Conservation (phyloP, 2,888 invertebrate species). For the Coleophora flavipennella region DNA sequence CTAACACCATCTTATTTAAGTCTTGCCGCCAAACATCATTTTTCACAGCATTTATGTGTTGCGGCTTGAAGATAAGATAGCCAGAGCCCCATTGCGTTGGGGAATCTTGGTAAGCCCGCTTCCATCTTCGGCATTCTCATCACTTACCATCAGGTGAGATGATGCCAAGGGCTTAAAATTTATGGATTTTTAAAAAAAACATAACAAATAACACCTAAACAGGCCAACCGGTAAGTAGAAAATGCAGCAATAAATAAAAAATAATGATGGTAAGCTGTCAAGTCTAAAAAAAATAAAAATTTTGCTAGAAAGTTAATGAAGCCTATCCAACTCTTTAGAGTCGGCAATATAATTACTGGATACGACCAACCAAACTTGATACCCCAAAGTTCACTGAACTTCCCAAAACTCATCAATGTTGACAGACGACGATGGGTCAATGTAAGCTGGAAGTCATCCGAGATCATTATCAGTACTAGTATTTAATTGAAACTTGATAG, state of each 20-base stretch:
- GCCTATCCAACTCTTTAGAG: constrained; percentile 32
- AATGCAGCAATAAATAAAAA: background rate
- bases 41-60: too few species aligned
- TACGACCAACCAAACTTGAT: constrained; percentile 23
- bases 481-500: constrained; percentile 51
- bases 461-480: constrained; percentile 33
- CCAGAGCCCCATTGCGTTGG: too few species aligned
- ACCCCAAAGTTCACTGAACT: constrained; percentile 23
- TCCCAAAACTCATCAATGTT: constrained; percentile 1
- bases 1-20: too few species aligned
- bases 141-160: too few species aligned
- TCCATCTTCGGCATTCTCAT: too few species aligned
- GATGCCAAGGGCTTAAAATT: too few species aligned
- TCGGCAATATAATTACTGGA: constrained; percentile 26
- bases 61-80: too few species aligned
- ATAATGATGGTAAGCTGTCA: constrained; percentile 8
- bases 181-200: background rate
- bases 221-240: background rate
- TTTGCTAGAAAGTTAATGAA: constrained; percentile 27
- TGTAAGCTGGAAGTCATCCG: constrained; percentile 12
- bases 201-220: background rate
- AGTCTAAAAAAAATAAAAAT: constrained; percentile 5
- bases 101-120: too few species aligned
- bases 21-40: too few species aligned
- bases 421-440: constrained; percentile 7